Evolutionary conservation across 2,888 invertebrate genomes (phyloP).

Genomic region (Periphyllus acericola): DNA sequence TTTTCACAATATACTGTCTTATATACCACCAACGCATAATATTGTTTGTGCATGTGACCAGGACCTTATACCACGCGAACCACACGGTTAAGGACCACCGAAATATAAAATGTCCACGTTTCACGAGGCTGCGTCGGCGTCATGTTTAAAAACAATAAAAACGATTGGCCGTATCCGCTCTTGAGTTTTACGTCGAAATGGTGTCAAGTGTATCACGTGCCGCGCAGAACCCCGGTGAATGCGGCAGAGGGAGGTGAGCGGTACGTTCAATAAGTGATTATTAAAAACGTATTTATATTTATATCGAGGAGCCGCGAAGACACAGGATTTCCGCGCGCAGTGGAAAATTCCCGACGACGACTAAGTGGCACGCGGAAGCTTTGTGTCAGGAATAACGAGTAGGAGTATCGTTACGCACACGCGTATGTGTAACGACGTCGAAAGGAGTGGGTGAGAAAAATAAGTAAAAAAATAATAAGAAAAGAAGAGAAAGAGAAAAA

Average conservation of each 20-base stretch:
- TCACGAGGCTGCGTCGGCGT: too few species aligned
- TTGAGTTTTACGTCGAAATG: neutral
- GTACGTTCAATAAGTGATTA: slow-evolving; percentile 29
- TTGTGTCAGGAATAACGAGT: slow-evolving; percentile 58
- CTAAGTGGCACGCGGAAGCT: slow-evolving; percentile 57
- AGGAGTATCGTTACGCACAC: neutral
- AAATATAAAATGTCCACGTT: too few species aligned
- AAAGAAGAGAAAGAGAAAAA: too few species aligned
- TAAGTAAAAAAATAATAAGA: neutral
- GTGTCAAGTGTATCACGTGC: slow-evolving; percentile 14
- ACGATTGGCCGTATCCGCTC: neutral
- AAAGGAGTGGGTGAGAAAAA: neutral
- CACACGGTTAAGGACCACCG: too few species aligned
- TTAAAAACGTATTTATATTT: slow-evolving; percentile 54
- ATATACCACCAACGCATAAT: too few species aligned
- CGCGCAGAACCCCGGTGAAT: too few species aligned
- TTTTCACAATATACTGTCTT: too few species aligned
- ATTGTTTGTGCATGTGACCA: too few species aligned
- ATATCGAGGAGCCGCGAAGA: slow-evolving; percentile 26
- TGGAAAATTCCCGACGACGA: slow-evolving; percentile 27
- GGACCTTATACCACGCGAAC: too few species aligned
- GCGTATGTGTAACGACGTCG: neutral
- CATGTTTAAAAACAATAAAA: neutral
- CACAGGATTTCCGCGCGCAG: slow-evolving; percentile 46
- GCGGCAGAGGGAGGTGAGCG: neutral